phyloP scores from a whole-genome alignment of 2,113 vertebrate species.

The Pyxicephalus adspersus region DNA sequence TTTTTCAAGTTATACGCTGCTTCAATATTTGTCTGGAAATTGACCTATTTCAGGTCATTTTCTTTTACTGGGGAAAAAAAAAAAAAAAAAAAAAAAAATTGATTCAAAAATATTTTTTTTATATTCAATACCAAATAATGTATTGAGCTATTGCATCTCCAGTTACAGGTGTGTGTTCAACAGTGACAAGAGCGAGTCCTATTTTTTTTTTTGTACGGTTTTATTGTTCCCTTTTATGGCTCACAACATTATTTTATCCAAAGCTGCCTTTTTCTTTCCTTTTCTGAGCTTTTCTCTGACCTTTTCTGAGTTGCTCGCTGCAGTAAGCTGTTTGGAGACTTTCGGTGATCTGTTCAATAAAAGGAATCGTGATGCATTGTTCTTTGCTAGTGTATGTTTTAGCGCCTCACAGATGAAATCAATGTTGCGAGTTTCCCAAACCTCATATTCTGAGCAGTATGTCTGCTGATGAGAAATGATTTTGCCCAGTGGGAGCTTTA shows the following conservation, averaged over 20 bases:
- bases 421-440: slow-evolving; percentile 7
- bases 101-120: too few species aligned
- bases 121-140: too few species aligned
- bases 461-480: slow-evolving; percentile 10
- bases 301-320: slow-evolving; percentile 18
- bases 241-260: background rate
- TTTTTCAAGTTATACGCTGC: too few species aligned
- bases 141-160: too few species aligned
- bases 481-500: slow-evolving; percentile 29
- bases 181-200: too few species aligned
- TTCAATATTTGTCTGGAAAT: too few species aligned
- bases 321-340: slow-evolving; percentile 3
- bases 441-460: slow-evolving; percentile 10
- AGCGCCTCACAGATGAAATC: slow-evolving; percentile 21
- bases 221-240: background rate
- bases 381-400: background rate
- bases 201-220: background rate
- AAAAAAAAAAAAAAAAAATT: too few species aligned
- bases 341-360: background rate
- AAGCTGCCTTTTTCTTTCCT: background rate
- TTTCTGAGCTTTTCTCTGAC: background rate
- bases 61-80: too few species aligned
- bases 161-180: too few species aligned
- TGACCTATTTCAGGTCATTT: too few species aligned
- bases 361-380: slow-evolving; percentile 11